These are phyloP conservation scores for Melipona bicolor DNA, from an alignment of 2,888 invertebrate species.

Conservation along the genomic window DNA sequence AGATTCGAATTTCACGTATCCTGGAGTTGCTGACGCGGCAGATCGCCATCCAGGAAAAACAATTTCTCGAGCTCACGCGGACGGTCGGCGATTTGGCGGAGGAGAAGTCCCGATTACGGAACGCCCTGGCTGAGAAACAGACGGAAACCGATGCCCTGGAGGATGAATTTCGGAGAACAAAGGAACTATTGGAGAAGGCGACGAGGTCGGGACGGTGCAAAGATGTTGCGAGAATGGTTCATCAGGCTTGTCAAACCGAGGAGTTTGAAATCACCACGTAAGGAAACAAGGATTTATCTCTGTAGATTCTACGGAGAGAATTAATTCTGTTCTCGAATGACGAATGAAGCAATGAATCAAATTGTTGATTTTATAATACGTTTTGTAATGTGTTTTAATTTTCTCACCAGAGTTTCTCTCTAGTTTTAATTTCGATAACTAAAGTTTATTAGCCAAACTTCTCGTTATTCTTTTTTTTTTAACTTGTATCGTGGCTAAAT, in stretches of 20 bases:
- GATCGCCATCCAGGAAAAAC: slow-evolving; percentile 71
- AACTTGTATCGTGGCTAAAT: background rate
- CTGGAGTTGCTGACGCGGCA: slow-evolving; percentile 71
- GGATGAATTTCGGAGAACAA: slow-evolving; percentile 27
- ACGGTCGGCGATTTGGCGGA: slow-evolving; percentile 70
- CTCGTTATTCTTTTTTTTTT: background rate
- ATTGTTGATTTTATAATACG: background rate
- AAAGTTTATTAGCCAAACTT: background rate
- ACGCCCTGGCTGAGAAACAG: slow-evolving; percentile 67
- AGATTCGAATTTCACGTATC: slow-evolving; percentile 65
- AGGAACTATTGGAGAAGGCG: slow-evolving; percentile 22
- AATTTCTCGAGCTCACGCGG: slow-evolving; percentile 73
- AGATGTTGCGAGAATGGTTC: background rate
- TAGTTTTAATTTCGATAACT: background rate
- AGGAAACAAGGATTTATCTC: slow-evolving; percentile 1
- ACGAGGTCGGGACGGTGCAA: slow-evolving; percentile 18
- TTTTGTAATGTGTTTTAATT: background rate
- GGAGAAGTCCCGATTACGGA: slow-evolving; percentile 73
- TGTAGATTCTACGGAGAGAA: background rate
- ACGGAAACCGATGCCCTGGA: slow-evolving; percentile 51
- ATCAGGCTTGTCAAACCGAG: slow-evolving; percentile 42
- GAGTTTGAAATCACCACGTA: slow-evolving; percentile 18
- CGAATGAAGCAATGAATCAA: background rate
- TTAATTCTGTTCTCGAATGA: background rate
- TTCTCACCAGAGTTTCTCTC: too few relatives aligned